Percentiles rank a stretch among this genome's conserved stretches.
These are phyloP conservation scores for Hyles lineata DNA, from an alignment of 2,888 invertebrate genomes.

Conservation along the genomic window DNA sequence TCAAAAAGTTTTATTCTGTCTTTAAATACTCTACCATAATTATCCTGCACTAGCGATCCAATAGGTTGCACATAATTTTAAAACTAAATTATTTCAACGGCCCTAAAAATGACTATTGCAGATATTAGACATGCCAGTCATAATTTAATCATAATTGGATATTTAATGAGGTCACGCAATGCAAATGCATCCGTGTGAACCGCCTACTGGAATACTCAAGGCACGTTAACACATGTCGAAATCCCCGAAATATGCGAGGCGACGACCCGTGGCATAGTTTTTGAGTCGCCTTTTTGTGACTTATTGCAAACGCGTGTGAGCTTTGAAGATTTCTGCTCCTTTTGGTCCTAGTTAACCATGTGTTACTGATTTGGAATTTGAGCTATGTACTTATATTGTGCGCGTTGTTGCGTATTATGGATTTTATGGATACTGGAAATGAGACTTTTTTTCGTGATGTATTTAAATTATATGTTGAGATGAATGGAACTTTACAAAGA, in stretches of 20 bases:
- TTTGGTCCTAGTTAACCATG: slow-evolving; percentile 13
- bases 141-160: not conserved
- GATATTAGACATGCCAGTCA: not conserved
- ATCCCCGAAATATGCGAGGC: slow-evolving; percentile 61
- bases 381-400: not conserved
- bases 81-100: not conserved
- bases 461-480: too few relatives aligned
- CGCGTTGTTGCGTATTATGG: not conserved
- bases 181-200: slow-evolving; percentile 29
- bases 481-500: too few relatives aligned
- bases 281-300: slow-evolving; percentile 45
- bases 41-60: too few relatives aligned
- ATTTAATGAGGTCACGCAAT: not conserved
- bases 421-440: not conserved
- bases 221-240: slow-evolving; percentile 68
- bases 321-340: slow-evolving; percentile 4
- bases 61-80: not conserved
- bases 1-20: too few relatives aligned
- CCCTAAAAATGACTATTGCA: not conserved
- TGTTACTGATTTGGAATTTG: slow-evolving; percentile 6
- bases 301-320: slow-evolving; percentile 41
- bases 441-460: not conserved
- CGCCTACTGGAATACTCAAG: slow-evolving; percentile 63
- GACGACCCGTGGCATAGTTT: slow-evolving; percentile 64
- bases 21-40: too few relatives aligned